phyloP scores from a whole-genome alignment of 2,888 invertebrate species.

The Thymelicus acteon region DNA sequence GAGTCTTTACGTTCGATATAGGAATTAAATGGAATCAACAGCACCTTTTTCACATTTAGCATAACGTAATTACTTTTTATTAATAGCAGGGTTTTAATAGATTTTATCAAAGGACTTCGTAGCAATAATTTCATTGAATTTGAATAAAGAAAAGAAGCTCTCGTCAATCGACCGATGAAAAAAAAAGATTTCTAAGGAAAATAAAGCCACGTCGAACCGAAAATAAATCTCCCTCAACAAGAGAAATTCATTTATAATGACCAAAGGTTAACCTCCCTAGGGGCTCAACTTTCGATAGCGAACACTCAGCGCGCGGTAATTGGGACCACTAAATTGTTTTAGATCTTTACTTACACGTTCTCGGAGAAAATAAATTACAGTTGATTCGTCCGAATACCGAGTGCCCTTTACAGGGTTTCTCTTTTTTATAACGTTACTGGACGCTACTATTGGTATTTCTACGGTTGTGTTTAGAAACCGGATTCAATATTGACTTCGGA shows the following conservation, averaged over 20 bases:
- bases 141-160: constrained; percentile 3
- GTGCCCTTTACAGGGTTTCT: constrained; percentile 51
- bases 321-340: constrained; percentile 66
- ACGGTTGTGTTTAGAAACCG: no score
- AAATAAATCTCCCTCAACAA: constrained; percentile 38
- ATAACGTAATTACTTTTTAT: no score
- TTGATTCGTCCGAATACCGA: constrained; percentile 56
- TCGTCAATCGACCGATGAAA: not conserved
- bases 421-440: constrained; percentile 36
- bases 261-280: constrained; percentile 34
- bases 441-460: no score
- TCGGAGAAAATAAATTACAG: constrained; percentile 64
- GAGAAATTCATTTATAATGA: constrained; percentile 44
- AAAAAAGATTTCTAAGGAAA: constrained; percentile 2
- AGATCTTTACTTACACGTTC: constrained; percentile 63
- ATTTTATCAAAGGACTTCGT: no score
- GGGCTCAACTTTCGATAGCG: constrained; percentile 39
- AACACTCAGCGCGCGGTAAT: constrained; percentile 53
- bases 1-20: no score
- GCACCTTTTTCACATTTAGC: no score
- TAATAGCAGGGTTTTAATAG: no score
- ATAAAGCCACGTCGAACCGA: constrained; percentile 12
- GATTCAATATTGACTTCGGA: no score
- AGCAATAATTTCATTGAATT: constrained; percentile 3
- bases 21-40: no score